Evolutionary conservation across 2,888 invertebrate species (phyloP), one percentile per base, ranked within the genome.

Genomic region (Ochropacha duplaris): DNA sequence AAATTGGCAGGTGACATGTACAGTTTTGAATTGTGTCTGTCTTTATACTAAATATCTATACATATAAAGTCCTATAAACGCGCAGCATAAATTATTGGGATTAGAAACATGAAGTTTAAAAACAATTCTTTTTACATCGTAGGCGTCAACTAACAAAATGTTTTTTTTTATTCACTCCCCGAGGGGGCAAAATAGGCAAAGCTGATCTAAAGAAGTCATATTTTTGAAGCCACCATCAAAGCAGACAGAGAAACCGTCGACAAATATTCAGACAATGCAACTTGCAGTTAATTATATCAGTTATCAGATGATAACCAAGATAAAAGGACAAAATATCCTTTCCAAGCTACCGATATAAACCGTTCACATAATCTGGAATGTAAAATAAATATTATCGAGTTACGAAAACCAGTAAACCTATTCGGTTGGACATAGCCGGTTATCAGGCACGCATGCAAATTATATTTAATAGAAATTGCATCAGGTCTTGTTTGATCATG

Each of bases 401-500:
- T 22, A 16, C 52, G 52, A 34, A 34, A 22, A 52, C 28, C 52
- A 52, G 22, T 28, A 52, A 31, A 52, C 28, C 34, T 31, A 31
- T 34, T 34, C 34, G 28, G 31, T 28, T 26, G 31, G 19, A 52
- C 52, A 50, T 31, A 34, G 52, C 34, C 52, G 34, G 24, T 52
- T 28, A 59, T 65, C 58, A 68, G 66, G 63, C 67, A 66, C 65
- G 69, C 68, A 76, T 76, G 72, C 68, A 76, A 77, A 75, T 75
- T 65, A 70, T 75, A 66, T 57, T 64, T 71, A 70, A 71, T 75
- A 70, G 72, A 69, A 66, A 71, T 74, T 68, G 68, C 68, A 66
- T 64, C 61, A 61, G 59, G 61, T 59, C 56, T 44, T 19, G 44
- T 44, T 44, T 44, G 44, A 44, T 44, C 44, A 44, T 44, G 44